Evolutionary conservation across 2,113 vertebrate genomes (phyloP).

Genomic region (Ceratotherium simum): DNA sequence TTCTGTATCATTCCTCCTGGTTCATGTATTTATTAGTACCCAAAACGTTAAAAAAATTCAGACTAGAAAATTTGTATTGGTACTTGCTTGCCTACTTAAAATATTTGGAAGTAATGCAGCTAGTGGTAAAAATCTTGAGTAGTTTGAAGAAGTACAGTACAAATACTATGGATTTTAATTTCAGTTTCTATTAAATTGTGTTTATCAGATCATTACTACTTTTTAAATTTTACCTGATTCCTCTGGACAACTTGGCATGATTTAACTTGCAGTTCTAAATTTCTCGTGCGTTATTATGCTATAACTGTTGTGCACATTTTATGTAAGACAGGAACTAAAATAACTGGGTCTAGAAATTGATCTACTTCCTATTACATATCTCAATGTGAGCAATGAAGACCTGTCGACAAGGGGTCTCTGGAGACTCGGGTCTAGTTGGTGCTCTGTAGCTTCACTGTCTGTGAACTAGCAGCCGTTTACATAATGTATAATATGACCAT

Average conservation of each 20-base stretch:
- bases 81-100: constrained; percentile 38
- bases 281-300: not conserved
- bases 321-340: not conserved
- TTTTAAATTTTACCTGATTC: constrained; percentile 40
- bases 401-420: not conserved
- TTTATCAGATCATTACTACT: constrained; percentile 17
- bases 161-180: constrained; percentile 37
- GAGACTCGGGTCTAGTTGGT: not conserved
- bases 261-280: constrained; percentile 28
- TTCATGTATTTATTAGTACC: constrained; percentile 18
- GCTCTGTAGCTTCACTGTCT: not conserved
- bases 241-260: not conserved
- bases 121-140: constrained; percentile 29
- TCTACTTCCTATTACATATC: not conserved
- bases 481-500: not conserved
- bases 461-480: not conserved
- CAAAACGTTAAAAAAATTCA: not conserved
- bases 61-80: constrained; percentile 4
- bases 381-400: constrained; percentile 27
- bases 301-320: not conserved
- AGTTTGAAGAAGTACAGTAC: not conserved
- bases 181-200: not conserved
- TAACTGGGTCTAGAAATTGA: constrained; percentile 32
- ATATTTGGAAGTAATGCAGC: not conserved
- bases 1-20: not conserved